Conservation (phyloP, 2,113 vertebrate genomes). For the Pitta sordida region DNA sequence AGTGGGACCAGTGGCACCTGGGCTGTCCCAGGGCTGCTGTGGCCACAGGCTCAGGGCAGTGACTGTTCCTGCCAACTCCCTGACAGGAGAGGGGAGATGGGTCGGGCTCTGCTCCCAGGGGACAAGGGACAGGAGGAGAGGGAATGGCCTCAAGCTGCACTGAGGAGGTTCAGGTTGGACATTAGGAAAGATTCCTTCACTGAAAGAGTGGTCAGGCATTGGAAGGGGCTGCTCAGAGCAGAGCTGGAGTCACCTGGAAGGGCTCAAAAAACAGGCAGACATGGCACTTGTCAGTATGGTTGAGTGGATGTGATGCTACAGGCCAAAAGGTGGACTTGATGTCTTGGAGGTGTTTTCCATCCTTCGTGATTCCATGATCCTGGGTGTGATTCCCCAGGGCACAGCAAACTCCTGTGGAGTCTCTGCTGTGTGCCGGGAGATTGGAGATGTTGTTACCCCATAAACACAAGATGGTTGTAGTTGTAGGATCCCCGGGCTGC, state of each 20-base stretch:
- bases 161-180: too few species aligned
- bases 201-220: neutral
- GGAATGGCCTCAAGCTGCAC: accelerated
- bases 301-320: neutral
- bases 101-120: neutral
- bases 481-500: neutral
- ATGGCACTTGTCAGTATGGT: accelerated
- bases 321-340: neutral
- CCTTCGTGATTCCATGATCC: neutral
- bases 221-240: neutral
- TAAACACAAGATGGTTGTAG: neutral
- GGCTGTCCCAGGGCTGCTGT: neutral
- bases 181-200: neutral
- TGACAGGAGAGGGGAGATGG: too few species aligned
- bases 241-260: neutral
- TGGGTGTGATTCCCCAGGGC: too few species aligned
- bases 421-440: neutral
- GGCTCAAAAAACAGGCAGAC: neutral
- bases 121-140: neutral
- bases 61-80: neutral
- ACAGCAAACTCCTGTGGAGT: neutral
- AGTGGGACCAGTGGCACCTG: neutral
- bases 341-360: neutral
- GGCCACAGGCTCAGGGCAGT: too few species aligned
- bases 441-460: neutral